A percentile compares a stretch with the other conserved stretches of the same genome.
Evolutionary conservation across 2,797 vertebrate genomes (phyloP).

Genomic region (Enteromius afrohamiltoni): DNA sequence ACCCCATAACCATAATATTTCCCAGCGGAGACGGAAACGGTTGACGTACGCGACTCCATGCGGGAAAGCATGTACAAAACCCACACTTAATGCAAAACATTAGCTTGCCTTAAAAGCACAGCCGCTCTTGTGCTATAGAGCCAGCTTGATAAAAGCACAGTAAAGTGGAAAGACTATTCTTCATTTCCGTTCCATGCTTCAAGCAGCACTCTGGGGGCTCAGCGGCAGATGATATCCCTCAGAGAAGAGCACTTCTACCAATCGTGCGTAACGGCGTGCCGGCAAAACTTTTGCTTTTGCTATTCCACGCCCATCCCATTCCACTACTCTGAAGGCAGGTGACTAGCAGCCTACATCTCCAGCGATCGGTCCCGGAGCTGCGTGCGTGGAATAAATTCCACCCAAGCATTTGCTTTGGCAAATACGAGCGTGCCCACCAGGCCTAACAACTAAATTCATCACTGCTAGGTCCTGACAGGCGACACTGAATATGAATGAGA

Average conservation of each 20-base stretch:
- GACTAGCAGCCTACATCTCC: conserved; percentile 66
- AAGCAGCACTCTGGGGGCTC: conserved; percentile 29
- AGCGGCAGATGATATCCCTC: conserved; percentile 3
- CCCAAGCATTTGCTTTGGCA: conserved; percentile 58
- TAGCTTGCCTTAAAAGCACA: neutral
- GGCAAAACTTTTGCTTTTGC: conserved; percentile 16
- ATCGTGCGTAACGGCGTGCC: neutral
- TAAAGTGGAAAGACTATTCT: conserved; percentile 20
- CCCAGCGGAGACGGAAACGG: neutral
- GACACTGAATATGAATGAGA: conserved; percentile 50
- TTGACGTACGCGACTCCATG: neutral
- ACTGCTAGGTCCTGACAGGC: conserved; percentile 35
- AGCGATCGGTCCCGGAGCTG: conserved; percentile 68
- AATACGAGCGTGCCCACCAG: conserved; percentile 18
- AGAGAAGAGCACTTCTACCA: conserved; percentile 19
- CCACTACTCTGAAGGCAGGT: conserved; percentile 4
- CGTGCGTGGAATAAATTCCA: conserved; percentile 68
- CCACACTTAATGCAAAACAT: conserved; percentile 1
- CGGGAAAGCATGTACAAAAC: neutral
- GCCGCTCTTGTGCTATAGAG: neutral
- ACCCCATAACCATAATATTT: neutral
- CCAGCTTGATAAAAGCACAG: conserved; percentile 1
- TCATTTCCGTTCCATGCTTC: conserved; percentile 18
- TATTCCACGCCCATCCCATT: conserved; percentile 68
- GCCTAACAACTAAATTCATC: conserved; percentile 43